Base-by-base conservation (phyloP, 2,797 vertebrate species). In the Gouania willdenowi region DNA sequence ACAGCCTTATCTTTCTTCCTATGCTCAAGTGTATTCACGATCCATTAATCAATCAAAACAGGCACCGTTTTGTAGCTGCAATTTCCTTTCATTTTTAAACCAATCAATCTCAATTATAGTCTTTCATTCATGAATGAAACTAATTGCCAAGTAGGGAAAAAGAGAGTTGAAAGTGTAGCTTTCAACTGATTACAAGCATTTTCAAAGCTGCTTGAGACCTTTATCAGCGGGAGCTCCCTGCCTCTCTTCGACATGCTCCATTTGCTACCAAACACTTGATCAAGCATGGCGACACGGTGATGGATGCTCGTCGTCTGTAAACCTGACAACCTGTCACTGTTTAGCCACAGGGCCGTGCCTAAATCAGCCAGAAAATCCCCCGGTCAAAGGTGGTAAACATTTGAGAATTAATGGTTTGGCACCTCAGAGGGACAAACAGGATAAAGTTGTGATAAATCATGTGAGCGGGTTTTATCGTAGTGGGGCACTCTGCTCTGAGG, bases 391-490 rank as follows among this genome's bases (percentile, higher is more conserved):
- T 33, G 29, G 35, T 16, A 59, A 26, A 37, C 32, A 59, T 69
- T 49, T 64, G 9, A 49, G 70, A 75, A 67, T n/a, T 37, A 41
- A 52, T 26, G n/a, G 27, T 53, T 41, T 27, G 41, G 35, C 32
- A 23, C 30, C 66, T 53, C 23, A 11, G 39, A 46, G 41, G 53
- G 62, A 66, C 41, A 49, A 69, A 50, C 49, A 30, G 38, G 57
- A 55, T 39, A 21, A 61, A 66, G 68, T 33, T 32, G 46, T 45
- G 46, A 70, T 70, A 51, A 81, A 75, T 77, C 68, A 66, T 41
- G n/a, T n/a, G 13, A 16, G 15, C 22, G 33, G 28, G 45, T 15
- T 29, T 16, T 13, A 18, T 40, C 43, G 36, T 52, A 32, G n/a
- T 7, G 52, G 34, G 30, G 26, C n/a, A 6, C 21, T 35, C 35